phyloP scores from a whole-genome alignment of 2,888 invertebrate species.

The Phalangium opilio region DNA sequence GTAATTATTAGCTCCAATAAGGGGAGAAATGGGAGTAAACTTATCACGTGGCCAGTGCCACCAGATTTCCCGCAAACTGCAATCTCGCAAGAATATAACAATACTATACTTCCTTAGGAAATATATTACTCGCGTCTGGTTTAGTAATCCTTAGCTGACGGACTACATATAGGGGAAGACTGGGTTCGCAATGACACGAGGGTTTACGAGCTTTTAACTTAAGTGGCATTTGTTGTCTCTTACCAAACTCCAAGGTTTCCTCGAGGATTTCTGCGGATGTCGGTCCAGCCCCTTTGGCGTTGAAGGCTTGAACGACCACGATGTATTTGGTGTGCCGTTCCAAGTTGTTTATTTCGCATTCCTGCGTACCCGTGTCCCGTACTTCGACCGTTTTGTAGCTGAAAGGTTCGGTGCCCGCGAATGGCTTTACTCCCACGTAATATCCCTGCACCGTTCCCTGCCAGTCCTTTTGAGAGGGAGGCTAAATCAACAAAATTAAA shows the following conservation, averaged over 20 bases:
- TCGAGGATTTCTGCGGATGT: background rate
- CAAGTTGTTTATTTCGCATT: background rate
- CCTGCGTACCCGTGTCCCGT: constrained; percentile 5
- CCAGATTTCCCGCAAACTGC: too few relatives aligned
- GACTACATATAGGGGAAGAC: too few relatives aligned
- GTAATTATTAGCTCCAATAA: too few relatives aligned
- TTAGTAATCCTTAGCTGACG: too few relatives aligned
- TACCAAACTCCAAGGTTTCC: background rate
- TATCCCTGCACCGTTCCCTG: constrained; percentile 24
- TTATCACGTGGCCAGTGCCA: too few relatives aligned
- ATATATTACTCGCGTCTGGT: too few relatives aligned
- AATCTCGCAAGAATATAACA: too few relatives aligned
- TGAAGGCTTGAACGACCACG: background rate
- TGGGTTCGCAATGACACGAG: too few relatives aligned
- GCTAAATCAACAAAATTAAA: background rate
- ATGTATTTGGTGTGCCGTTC: background rate
- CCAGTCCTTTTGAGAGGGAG: background rate
- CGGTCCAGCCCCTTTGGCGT: background rate
- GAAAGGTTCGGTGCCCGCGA: constrained; percentile 25
- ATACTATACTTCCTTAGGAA: too few relatives aligned
- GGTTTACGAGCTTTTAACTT: too few relatives aligned
- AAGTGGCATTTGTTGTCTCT: background rate
- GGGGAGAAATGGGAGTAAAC: too few relatives aligned
- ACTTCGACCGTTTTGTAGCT: constrained; percentile 25
- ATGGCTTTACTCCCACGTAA: constrained; percentile 27